These are phyloP conservation scores for Ptychobarbus kaznakovi DNA, from an alignment of 2,797 vertebrate species.

Conservation along the genomic window DNA sequence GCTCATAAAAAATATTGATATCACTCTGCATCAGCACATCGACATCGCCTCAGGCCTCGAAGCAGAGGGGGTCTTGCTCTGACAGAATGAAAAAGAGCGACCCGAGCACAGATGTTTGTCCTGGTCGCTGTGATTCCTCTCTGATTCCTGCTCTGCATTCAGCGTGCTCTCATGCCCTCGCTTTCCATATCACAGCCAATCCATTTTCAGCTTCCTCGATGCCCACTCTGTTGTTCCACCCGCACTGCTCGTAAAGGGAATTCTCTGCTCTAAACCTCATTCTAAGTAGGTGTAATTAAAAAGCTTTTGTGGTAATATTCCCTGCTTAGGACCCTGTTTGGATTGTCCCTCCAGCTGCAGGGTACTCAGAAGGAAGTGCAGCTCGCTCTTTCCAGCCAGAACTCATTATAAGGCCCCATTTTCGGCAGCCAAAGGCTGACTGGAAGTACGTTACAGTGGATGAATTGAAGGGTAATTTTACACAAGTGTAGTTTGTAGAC, in stretches of 20 bases:
- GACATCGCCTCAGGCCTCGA: neutral
- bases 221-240: constrained; percentile 34
- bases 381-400: constrained; percentile 18
- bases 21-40: neutral
- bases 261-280: constrained; percentile 40
- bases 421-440: constrained; percentile 8
- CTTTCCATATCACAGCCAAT: constrained; percentile 36
- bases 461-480: constrained; percentile 29
- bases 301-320: constrained; percentile 41
- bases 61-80: constrained; percentile 9
- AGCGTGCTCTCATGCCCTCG: neutral
- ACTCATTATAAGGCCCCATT: constrained; percentile 11
- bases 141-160: constrained; percentile 18
- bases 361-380: constrained; percentile 7
- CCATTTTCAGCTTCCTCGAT: constrained; percentile 8
- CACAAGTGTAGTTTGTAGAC: constrained; percentile 6
- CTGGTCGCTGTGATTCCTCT: constrained; percentile 25
- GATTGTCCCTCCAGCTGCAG: constrained; percentile 20
- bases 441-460: constrained; percentile 25
- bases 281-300: constrained; percentile 46
- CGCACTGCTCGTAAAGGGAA: constrained; percentile 16
- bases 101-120: constrained; percentile 5
- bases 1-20: constrained; percentile 16
- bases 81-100: neutral
- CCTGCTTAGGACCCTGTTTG: constrained; percentile 18